Evolutionary conservation across 92 coral and sea anemone species (phyloP).

Genomic region (Paragorgia papillata): DNA sequence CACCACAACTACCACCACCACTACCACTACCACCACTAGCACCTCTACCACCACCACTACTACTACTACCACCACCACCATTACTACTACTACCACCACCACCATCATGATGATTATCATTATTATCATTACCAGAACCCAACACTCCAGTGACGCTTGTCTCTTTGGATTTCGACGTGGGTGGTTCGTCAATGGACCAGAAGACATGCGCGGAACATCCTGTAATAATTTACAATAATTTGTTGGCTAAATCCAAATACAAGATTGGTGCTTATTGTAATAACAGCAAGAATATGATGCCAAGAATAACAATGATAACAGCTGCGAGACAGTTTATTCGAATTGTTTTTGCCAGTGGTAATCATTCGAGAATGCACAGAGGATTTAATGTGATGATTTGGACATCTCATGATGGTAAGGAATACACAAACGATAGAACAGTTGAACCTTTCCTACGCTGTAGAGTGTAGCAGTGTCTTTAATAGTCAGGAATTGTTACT

Average conservation of each 20-base stretch:
- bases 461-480: no score
- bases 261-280: constrained; percentile 3
- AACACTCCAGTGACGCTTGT: constrained; percentile 4
- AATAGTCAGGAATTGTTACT: no score
- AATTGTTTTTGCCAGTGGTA: constrained; percentile 9
- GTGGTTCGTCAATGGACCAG: neutral
- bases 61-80: no score
- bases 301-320: neutral
- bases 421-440: neutral
- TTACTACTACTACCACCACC: no score
- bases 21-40: no score
- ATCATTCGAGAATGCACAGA: neutral
- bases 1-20: no score
- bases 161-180: constrained; percentile 35
- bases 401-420: neutral
- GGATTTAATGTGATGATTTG: constrained; percentile 9
- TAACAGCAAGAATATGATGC: neutral
- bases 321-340: neutral
- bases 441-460: neutral
- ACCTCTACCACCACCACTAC: no score
- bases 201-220: neutral
- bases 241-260: neutral
- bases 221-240: neutral
- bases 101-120: no score
- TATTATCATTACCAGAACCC: constrained; percentile 7